Percentiles rank a stretch among this genome's conserved stretches.
Conservation (phyloP, 1,140 invertebrate species). For the Diorhabda sublineata region DNA sequence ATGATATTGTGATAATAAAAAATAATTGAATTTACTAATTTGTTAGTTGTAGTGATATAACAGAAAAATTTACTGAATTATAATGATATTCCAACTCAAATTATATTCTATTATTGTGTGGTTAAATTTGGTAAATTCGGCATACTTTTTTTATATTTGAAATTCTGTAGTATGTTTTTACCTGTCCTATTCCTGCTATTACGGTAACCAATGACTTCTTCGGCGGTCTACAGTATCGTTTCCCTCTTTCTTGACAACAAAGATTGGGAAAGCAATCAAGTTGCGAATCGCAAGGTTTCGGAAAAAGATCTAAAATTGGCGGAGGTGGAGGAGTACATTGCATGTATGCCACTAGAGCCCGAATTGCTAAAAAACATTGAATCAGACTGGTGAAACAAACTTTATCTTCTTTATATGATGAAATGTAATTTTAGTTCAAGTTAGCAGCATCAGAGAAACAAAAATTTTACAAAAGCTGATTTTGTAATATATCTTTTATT, state of each 20-base stretch:
- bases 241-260: conserved; percentile 65
- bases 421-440: no score
- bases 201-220: conserved; percentile 61
- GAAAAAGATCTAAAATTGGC: conserved; percentile 59
- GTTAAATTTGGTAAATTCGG: not conserved
- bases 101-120: not conserved
- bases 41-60: not conserved
- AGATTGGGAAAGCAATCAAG: conserved; percentile 71
- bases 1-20: not conserved
- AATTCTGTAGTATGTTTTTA: conserved; percentile 16
- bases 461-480: no score
- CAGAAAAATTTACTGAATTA: not conserved
- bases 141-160: conserved; percentile 9
- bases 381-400: no score
- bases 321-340: conserved; percentile 67
- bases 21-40: not conserved
- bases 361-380: conserved; percentile 50
- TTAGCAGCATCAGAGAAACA: no score
- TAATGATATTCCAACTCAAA: conserved; percentile 6
- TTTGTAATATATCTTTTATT: no score
- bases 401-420: no score
- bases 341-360: conserved; percentile 58
- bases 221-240: conserved; percentile 64
- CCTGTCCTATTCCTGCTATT: conserved; percentile 52
- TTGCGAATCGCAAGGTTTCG: conserved; percentile 60